A percentile compares a stretch with the other conserved stretches of the same genome.
phyloP scores from a whole-genome alignment of 2,113 vertebrate genomes.

The Pontoporia blainvillei region DNA sequence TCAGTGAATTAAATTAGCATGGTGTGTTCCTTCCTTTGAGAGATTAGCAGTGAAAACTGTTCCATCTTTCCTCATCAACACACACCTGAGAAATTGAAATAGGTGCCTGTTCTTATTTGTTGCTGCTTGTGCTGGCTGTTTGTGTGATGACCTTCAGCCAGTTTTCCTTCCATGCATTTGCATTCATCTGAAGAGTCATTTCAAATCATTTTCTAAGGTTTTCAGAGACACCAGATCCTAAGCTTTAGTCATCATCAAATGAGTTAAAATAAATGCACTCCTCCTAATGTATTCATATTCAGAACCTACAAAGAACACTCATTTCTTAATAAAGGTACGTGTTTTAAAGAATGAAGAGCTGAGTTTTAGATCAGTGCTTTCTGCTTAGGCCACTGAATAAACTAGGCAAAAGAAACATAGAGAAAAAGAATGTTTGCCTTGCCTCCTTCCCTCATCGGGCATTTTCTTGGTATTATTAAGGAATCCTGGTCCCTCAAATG shows the following conservation, averaged over 20 bases:
- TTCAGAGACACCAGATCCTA: not conserved
- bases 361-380: not conserved
- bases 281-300: not conserved
- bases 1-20: constrained; percentile 59
- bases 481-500: no score
- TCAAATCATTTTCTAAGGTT: not conserved
- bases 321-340: not conserved
- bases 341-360: not conserved
- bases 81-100: constrained; percentile 41
- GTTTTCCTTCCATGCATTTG: not conserved
- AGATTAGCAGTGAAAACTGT: constrained; percentile 49
- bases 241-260: not conserved
- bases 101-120: not conserved
- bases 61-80: constrained; percentile 9
- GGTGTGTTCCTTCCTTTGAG: constrained; percentile 33
- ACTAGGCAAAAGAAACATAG: not conserved
- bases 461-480: no score
- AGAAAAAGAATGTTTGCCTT: fast-evolving
- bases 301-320: not conserved
- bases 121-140: not conserved
- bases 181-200: not conserved
- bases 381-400: not conserved
- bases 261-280: not conserved
- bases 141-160: not conserved
- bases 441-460: fast-evolving